Evolutionary conservation across 2,797 vertebrate species (phyloP).

Genomic region (Pitangus sulphuratus): DNA sequence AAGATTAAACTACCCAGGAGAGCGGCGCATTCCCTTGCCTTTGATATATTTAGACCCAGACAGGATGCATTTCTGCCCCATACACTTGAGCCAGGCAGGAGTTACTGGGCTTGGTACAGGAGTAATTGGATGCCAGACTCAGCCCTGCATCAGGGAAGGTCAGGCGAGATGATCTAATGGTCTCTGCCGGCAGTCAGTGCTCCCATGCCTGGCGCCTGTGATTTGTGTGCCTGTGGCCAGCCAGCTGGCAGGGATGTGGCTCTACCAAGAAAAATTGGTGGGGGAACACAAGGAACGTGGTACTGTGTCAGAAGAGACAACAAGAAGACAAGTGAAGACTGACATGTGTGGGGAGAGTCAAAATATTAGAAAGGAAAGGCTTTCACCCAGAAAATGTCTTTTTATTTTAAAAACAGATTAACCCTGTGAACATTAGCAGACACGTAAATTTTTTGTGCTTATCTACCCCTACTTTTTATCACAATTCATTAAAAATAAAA

Average conservation of each 20-base stretch:
- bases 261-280: background rate
- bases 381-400: background rate
- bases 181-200: background rate
- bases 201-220: background rate
- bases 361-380: background rate
- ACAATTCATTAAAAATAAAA: background rate
- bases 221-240: background rate
- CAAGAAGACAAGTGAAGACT: background rate
- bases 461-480: background rate
- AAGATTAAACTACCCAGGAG: slow-evolving; percentile 49
- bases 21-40: background rate
- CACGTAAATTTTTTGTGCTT: background rate
- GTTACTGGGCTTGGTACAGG: background rate
- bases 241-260: fast-evolving
- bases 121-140: slow-evolving; percentile 10
- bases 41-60: slow-evolving; percentile 24
- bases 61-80: background rate
- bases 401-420: background rate
- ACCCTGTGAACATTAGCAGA: background rate
- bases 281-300: background rate
- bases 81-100: background rate
- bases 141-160: background rate
- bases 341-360: background rate
- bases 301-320: background rate
- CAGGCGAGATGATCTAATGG: background rate